Conservation (phyloP, 2,888 invertebrate species). For the Syritta pipiens region DNA sequence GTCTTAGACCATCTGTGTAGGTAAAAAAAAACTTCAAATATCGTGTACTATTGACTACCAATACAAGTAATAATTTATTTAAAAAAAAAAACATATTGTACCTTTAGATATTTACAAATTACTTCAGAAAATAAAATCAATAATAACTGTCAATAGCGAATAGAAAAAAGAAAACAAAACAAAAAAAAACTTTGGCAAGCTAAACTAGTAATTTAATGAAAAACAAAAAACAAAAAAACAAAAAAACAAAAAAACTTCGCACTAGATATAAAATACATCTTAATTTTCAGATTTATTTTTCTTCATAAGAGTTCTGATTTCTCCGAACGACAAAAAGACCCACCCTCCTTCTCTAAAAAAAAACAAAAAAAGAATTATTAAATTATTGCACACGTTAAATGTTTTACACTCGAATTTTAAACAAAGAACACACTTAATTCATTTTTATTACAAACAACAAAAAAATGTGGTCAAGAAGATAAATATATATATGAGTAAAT, state of each 20-base stretch:
- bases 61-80: constrained; percentile 64
- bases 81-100: constrained; percentile 61
- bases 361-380: constrained; percentile 12
- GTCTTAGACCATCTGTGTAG: constrained; percentile 68
- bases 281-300: constrained; percentile 31
- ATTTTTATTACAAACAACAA: constrained; percentile 59
- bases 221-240: constrained; percentile 9
- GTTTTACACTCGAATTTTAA: constrained; percentile 61
- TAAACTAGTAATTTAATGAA: constrained; percentile 43
- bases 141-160: constrained; percentile 59
- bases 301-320: constrained; percentile 54
- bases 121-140: constrained; percentile 58
- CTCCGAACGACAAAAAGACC: constrained; percentile 53
- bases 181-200: constrained; percentile 45
- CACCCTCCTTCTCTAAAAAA: constrained; percentile 55
- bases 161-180: constrained; percentile 15
- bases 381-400: constrained; percentile 66
- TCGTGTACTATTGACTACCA: constrained; percentile 67
- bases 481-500: constrained; percentile 53
- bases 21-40: constrained; percentile 66
- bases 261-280: constrained; percentile 49
- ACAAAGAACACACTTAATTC: constrained; percentile 48
- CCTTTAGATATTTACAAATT: constrained; percentile 67
- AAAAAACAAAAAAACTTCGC: constrained; percentile 47
- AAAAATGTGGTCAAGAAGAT: constrained; percentile 48